phyloP scores from a whole-genome alignment of 2,797 vertebrate species.

The Halcyon chelicuti region DNA sequence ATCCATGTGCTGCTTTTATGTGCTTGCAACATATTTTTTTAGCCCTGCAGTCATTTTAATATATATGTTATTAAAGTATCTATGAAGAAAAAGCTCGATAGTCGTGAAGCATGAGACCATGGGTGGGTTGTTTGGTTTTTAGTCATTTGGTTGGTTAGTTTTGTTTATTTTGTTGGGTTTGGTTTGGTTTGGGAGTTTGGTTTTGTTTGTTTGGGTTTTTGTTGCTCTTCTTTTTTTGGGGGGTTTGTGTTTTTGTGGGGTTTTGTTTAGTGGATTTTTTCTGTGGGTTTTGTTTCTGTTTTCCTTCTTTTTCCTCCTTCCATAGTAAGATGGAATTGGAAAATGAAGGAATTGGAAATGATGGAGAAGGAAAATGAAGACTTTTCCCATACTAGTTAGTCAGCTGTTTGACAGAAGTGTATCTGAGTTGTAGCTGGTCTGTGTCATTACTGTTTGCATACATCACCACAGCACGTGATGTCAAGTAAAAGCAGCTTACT shows the following conservation, averaged over 20 bases:
- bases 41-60: not conserved
- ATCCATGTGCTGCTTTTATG: not conserved
- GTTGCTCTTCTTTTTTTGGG: not conserved
- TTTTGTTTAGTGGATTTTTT: too few relatives aligned
- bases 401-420: too few relatives aligned
- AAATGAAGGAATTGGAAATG: not conserved
- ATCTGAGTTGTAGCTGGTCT: not conserved
- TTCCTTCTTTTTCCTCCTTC: not conserved
- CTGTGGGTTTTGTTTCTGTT: rapidly evolving
- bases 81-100: not conserved
- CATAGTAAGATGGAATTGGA: not conserved
- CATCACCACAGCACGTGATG: not conserved
- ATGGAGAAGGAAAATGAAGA: not conserved
- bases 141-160: too few relatives aligned
- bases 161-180: too few relatives aligned
- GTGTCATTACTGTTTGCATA: not conserved
- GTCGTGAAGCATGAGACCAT: not conserved
- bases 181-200: too few relatives aligned
- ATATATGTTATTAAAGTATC: not conserved
- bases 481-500: not conserved
- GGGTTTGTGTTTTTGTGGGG: too few relatives aligned
- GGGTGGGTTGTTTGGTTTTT: rapidly evolving
- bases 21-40: not conserved
- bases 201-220: not conserved
- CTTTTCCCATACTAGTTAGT: not conserved